Conservation (phyloP, 2,797 vertebrate genomes). For the Margarornis squamiger region DNA sequence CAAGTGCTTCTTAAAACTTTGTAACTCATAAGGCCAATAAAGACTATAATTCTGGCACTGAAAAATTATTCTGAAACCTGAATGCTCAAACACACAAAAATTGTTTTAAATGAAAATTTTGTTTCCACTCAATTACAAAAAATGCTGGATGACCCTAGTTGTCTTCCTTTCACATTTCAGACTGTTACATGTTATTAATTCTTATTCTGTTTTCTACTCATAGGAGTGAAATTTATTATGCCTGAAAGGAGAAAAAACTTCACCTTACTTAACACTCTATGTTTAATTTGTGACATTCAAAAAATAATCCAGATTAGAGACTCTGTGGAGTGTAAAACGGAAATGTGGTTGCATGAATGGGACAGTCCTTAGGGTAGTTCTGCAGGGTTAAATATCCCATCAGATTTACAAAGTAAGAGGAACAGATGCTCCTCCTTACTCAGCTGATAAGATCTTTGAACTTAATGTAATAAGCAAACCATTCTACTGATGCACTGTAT, state of each 20-base stretch:
- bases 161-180: background rate
- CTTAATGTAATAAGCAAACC: background rate
- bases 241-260: background rate
- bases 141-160: background rate
- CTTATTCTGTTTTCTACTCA: background rate
- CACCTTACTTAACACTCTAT: background rate
- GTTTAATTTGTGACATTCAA: background rate
- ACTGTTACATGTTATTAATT: background rate
- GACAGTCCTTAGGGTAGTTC: background rate
- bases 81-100: background rate
- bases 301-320: background rate
- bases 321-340: background rate
- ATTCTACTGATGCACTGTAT: accelerated
- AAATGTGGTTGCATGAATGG: background rate
- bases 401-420: background rate
- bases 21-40: background rate
- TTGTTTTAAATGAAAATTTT: background rate
- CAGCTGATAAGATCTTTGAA: background rate
- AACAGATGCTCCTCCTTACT: background rate
- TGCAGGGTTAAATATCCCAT: background rate
- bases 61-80: background rate
- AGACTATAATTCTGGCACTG: background rate
- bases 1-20: background rate
- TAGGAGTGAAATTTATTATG: background rate
- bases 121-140: background rate